Evolutionary conservation across 2,888 invertebrate genomes (phyloP).

Genomic region (Drosophila macrospina): DNA sequence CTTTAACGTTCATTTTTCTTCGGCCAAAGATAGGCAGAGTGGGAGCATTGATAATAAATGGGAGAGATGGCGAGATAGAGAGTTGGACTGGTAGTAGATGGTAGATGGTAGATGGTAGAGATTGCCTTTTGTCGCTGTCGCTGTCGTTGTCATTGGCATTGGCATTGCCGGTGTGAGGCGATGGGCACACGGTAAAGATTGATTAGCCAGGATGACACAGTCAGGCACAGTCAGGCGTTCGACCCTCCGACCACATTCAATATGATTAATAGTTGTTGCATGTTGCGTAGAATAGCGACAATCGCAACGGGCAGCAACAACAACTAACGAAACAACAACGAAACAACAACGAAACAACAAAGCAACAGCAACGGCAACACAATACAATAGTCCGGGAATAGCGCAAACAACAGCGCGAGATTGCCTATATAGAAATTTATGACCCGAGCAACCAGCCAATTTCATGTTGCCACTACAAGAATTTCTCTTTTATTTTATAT

Average conservation of each 20-base stretch:
- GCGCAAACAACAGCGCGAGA: slow-evolving; percentile 52
- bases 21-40: slow-evolving; percentile 24
- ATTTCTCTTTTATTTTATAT: slow-evolving; percentile 18
- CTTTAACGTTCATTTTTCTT: slow-evolving; percentile 78
- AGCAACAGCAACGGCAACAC: slow-evolving; percentile 3
- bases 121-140: slow-evolving; percentile 60
- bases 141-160: slow-evolving; percentile 59
- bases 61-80: not conserved
- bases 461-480: slow-evolving; percentile 61
- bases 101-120: slow-evolving; percentile 19
- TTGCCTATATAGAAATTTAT: slow-evolving; percentile 70
- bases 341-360: slow-evolving; percentile 5
- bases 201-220: slow-evolving; percentile 72
- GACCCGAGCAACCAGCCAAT: slow-evolving; percentile 71
- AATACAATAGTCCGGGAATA: slow-evolving; percentile 25
- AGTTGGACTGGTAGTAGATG: slow-evolving; percentile 10
- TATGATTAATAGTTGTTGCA: slow-evolving; percentile 76
- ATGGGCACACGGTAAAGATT: slow-evolving; percentile 66
- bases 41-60: too few relatives aligned
- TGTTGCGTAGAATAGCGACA: slow-evolving; percentile 69
- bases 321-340: slow-evolving; percentile 15
- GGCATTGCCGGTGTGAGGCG: slow-evolving; percentile 62
- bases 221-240: slow-evolving; percentile 44
- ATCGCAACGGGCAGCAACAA: slow-evolving; percentile 44
- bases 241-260: slow-evolving; percentile 52